A percentile compares a stretch with the other conserved stretches of the same genome.
phyloP scores from a whole-genome alignment of 2,113 vertebrate genomes.

The Mellivora capensis region DNA sequence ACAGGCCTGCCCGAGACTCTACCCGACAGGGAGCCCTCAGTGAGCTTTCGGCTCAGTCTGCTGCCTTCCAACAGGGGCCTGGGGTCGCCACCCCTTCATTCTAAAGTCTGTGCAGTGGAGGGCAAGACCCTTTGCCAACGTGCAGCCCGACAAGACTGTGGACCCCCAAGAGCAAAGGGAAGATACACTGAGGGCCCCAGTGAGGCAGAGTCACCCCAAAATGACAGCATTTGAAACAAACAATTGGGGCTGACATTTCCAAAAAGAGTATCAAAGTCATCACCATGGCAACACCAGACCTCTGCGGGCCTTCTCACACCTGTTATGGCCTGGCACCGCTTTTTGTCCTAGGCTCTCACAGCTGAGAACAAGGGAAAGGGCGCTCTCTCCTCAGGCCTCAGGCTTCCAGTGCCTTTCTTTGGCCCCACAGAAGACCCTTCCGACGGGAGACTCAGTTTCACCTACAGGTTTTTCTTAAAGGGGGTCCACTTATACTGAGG shows the following conservation, averaged over 20 bases:
- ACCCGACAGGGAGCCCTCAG: background rate
- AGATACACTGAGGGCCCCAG: background rate
- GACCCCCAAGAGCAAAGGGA: background rate
- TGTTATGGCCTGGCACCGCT: rapidly evolving
- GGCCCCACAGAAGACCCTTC: background rate
- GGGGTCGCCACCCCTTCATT: background rate
- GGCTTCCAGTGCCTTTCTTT: background rate
- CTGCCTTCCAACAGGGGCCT: too few species aligned
- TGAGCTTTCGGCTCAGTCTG: too few species aligned
- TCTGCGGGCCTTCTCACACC: background rate
- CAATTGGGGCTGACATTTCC: background rate
- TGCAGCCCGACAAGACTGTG: background rate
- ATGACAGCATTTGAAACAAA: background rate
- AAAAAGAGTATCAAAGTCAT: background rate
- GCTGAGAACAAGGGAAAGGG: rapidly evolving
- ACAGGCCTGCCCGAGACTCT: rapidly evolving
- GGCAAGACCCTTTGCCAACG: background rate
- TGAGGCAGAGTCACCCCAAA: background rate
- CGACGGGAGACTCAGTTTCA: background rate
- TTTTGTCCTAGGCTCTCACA: rapidly evolving
- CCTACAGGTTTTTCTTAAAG: background rate
- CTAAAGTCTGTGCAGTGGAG: background rate
- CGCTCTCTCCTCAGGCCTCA: rapidly evolving
- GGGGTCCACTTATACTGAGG: background rate
- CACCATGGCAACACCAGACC: rapidly evolving